These are phyloP conservation scores for Hymenopus coronatus DNA, from an alignment of 2,888 invertebrate species.

Conservation along the genomic window DNA sequence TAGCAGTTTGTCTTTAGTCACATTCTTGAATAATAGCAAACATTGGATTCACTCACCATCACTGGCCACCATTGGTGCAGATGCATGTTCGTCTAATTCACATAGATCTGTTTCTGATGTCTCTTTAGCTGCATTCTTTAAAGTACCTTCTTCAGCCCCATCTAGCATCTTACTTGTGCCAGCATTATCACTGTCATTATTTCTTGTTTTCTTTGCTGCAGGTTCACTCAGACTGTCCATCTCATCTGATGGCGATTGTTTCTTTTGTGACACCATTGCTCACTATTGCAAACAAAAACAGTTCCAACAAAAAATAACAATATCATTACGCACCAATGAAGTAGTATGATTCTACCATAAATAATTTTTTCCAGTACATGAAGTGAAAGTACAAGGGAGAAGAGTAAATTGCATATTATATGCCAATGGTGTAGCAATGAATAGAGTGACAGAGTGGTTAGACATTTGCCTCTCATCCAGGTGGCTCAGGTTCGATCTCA, in stretches of 20 bases:
- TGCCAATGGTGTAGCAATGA: too few species aligned
- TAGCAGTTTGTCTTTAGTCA: too few species aligned
- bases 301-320: not conserved
- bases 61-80: not conserved
- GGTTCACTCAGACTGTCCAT: not conserved
- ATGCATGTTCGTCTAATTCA: not conserved
- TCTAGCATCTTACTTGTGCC: not conserved
- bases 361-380: too few species aligned
- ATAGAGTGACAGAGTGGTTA: too few species aligned
- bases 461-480: too few species aligned
- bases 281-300: not conserved
- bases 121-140: not conserved
- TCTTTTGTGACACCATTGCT: not conserved
- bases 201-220: not conserved
- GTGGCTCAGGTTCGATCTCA: too few species aligned
- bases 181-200: not conserved
- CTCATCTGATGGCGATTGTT: not conserved
- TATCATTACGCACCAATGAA: too few species aligned
- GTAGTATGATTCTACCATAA: too few species aligned
- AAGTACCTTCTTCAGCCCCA: not conserved
- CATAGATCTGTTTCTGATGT: not conserved
- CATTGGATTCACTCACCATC: not conserved
- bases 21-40: too few species aligned
- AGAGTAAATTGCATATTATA: too few species aligned
- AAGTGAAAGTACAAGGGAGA: too few species aligned